Conservation (phyloP, 2,888 invertebrate genomes). For the Pollenia griseotomentosa region DNA sequence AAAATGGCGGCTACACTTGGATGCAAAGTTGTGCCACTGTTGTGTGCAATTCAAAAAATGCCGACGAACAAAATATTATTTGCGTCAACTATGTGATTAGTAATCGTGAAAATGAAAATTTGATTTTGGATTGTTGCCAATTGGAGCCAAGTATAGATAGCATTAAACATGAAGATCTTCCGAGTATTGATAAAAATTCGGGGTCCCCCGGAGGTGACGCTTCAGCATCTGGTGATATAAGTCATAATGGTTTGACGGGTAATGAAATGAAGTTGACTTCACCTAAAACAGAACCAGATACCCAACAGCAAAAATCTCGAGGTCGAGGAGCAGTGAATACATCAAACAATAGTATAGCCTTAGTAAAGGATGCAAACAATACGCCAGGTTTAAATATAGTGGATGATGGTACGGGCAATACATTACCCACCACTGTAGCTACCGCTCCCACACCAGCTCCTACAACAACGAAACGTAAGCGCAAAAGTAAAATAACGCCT, state of each 20-base stretch:
- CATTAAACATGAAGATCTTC: slow-evolving; percentile 91
- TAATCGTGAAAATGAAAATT: slow-evolving; percentile 91
- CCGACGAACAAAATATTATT: slow-evolving; percentile 98
- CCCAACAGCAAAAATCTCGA: slow-evolving; percentile 77
- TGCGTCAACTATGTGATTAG: slow-evolving; percentile 97
- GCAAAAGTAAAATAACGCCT: slow-evolving; percentile 85
- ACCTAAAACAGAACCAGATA: slow-evolving; percentile 84
- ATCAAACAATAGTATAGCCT: slow-evolving; percentile 77
- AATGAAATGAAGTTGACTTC: slow-evolving; percentile 83
- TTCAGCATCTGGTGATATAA: slow-evolving; percentile 76
- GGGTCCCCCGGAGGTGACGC: slow-evolving; percentile 95
- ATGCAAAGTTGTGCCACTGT: slow-evolving; percentile 98
- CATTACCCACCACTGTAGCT: slow-evolving; percentile 77
- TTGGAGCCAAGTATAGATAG: slow-evolving; percentile 91
- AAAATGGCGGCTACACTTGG: slow-evolving; percentile 98
- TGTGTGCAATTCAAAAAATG: slow-evolving; percentile 97
- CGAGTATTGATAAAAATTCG: slow-evolving; percentile 90
- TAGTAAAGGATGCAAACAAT: slow-evolving; percentile 80
- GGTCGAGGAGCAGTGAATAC: slow-evolving; percentile 79
- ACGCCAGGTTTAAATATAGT: slow-evolving; percentile 76
- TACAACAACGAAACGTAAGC: slow-evolving; percentile 85
- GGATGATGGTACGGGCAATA: slow-evolving; percentile 74
- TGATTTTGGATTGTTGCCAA: slow-evolving; percentile 97
- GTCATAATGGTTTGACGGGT: slow-evolving; percentile 74
- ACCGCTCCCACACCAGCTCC: slow-evolving; percentile 72